phyloP scores from a whole-genome alignment of 2,113 vertebrate species.

The Thalassoma bifasciatum region DNA sequence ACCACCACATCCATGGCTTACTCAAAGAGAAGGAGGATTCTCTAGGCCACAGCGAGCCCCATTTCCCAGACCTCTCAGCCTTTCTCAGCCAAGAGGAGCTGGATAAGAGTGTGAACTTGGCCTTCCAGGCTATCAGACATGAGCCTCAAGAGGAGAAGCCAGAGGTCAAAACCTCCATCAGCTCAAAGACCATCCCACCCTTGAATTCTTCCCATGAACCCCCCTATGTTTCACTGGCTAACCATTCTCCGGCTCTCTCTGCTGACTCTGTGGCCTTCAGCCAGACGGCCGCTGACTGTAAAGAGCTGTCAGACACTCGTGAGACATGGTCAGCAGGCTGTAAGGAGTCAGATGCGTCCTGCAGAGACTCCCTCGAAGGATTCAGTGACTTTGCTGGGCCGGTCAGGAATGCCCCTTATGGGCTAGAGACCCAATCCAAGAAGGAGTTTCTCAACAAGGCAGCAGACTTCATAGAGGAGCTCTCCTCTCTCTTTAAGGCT shows the following conservation, averaged over 20 bases:
- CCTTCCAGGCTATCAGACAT: conserved; percentile 91
- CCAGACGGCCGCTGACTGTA: conserved; percentile 63
- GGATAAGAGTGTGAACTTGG: conserved; percentile 94
- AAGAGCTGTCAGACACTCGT: conserved; percentile 67
- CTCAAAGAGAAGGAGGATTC: conserved; percentile 85
- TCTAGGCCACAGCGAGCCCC: conserved; percentile 81
- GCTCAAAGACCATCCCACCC: conserved; percentile 28
- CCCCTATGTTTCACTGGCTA: conserved; percentile 51
- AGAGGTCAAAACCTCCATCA: conserved; percentile 71
- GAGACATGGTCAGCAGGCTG: conserved; percentile 73
- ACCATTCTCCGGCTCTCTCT: conserved; percentile 51
- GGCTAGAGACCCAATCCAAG: conserved; percentile 91
- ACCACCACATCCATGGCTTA: conserved; percentile 84
- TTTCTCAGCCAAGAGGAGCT: conserved; percentile 97
- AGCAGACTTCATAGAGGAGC: conserved; percentile 96
- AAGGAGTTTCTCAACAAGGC: conserved; percentile 98
- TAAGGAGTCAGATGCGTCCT: conserved; percentile 58
- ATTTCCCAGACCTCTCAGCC: conserved; percentile 91
- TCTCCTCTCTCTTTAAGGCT: conserved; percentile 96
- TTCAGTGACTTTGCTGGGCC: conserved; percentile 81
- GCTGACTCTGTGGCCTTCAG: conserved; percentile 9
- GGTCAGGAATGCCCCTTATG: conserved; percentile 75
- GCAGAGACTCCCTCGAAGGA: conserved; percentile 75
- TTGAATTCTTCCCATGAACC: conserved; percentile 33
- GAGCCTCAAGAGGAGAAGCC: conserved; percentile 78